Evolutionary conservation across 1,140 invertebrate species (phyloP), one percentile per base, ranked within the genome.

Genomic region (Aphaenogaster ashmeadi): DNA sequence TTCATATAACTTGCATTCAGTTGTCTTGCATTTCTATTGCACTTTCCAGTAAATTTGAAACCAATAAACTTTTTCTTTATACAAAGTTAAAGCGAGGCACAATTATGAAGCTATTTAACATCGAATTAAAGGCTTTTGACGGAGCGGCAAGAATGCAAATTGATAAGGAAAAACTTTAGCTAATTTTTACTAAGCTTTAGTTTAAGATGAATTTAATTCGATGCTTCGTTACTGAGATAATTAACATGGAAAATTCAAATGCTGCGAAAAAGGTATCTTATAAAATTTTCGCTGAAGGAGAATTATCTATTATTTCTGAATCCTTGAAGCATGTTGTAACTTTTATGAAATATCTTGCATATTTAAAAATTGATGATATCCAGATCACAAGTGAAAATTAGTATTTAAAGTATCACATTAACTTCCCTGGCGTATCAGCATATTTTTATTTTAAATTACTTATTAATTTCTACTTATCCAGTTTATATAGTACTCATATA

Each of bases 101-200:
- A 84, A 62, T 84, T 60, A 75, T 15, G 41, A 62, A 84, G 41
- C 56, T 84, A 84, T 83, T 74, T 60, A 83, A 83, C 54, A 60
- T 74, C 8, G 41, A 47, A 60, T 84, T 74, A 84, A 84, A 47
- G n/a, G n/a, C 67, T 83, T 83, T 83, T 60, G 67, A 54, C 38
- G 36, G 47, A 58, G 52, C 50, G 27, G 80, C 13, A 84, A 36
- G 27, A 84, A 75, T 84, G 80, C 69, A 84, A 84, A 84, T 84
- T 75, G 27, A 74, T 74, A 74, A 74, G 44, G 36, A 74, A 84
- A 75, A 60, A 75, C 52, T 74, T 62, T 5, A 74, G 18, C 27
- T 83, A 74, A 74, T 83, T 83, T 83, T 83, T 74, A 36, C 67
- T 72, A 83, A 58, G 41, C 54, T 74, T 58, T 74, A 58, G 44